phyloP scores from a whole-genome alignment of 2,113 vertebrate genomes.

The Ictalurus punctatus region DNA sequence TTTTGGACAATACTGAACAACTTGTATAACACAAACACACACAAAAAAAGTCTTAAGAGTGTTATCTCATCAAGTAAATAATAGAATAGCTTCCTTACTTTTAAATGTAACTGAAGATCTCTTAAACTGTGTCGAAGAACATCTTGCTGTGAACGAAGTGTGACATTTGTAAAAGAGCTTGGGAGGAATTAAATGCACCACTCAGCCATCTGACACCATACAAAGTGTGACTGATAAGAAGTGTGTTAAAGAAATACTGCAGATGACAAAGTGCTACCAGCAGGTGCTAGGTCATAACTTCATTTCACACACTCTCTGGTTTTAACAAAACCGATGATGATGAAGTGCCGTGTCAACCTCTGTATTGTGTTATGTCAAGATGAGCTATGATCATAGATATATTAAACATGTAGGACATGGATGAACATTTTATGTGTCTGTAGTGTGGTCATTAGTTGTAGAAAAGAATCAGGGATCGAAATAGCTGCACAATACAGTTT shows the following conservation, averaged over 20 bases:
- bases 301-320: background rate
- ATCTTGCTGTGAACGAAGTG: background rate
- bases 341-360: background rate
- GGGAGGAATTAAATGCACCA: background rate
- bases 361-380: background rate
- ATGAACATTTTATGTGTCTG: background rate
- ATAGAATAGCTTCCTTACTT: background rate
- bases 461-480: background rate
- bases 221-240: background rate
- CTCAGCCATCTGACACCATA: conserved; percentile 14
- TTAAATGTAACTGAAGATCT: background rate
- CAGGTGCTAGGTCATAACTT: background rate
- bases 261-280: conserved; percentile 12
- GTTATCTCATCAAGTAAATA: background rate
- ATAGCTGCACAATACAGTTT: background rate
- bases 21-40: background rate
- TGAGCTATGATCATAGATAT: background rate
- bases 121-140: background rate
- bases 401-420: background rate
- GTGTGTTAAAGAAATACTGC: conserved; percentile 6
- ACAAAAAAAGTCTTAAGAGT: background rate
- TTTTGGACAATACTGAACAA: background rate
- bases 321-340: background rate
- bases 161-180: background rate
- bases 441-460: background rate